Conservation (phyloP, 2,113 vertebrate genomes). For the Machaerirhynchus nigripectus region DNA sequence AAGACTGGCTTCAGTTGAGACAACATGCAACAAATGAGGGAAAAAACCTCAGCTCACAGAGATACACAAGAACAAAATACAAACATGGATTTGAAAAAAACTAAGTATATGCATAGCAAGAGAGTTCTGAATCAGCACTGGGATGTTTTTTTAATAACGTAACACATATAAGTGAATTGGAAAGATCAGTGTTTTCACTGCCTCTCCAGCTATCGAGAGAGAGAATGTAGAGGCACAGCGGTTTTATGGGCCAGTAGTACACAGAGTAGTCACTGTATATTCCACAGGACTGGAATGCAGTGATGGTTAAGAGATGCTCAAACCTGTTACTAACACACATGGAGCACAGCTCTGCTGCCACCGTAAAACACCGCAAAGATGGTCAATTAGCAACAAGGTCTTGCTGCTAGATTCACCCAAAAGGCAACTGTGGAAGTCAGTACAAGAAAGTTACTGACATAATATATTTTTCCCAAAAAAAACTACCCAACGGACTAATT, state of each 20-base stretch:
- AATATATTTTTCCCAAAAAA: neutral
- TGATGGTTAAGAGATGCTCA: neutral
- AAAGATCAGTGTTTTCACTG: neutral
- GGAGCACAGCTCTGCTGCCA: neutral
- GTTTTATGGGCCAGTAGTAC: neutral
- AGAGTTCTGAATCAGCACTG: neutral
- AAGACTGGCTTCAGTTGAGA: conserved; percentile 11
- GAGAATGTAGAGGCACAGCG: neutral
- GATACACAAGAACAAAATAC: neutral
- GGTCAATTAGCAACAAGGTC: neutral
- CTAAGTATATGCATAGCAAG: neutral
- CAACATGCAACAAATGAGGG: neutral
- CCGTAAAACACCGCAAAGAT: neutral
- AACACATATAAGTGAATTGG: neutral
- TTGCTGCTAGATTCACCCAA: neutral
- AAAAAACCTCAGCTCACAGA: neutral
- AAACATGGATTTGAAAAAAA: neutral
- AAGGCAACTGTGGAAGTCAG: neutral
- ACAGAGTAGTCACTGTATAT: neutral
- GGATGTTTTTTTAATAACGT: neutral
- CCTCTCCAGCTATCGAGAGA: neutral
- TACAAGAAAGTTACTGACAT: neutral
- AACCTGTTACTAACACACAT: neutral
- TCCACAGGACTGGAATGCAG: neutral
- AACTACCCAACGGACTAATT: neutral